phyloP scores from a whole-genome alignment of 2,113 vertebrate genomes.

The Perca schrenkii region DNA sequence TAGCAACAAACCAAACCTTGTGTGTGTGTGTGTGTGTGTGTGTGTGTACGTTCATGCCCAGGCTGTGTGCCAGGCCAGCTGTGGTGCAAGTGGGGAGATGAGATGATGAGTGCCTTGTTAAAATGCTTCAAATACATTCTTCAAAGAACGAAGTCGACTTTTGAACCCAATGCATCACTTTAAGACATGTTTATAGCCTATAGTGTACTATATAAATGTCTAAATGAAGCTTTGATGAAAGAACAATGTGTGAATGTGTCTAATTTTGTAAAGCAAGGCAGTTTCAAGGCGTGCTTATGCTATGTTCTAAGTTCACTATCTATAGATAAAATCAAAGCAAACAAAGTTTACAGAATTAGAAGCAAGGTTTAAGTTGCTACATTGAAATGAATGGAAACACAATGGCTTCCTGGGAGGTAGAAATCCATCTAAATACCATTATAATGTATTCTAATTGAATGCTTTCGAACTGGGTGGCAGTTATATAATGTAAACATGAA shows the following conservation, averaged over 20 bases:
- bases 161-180: constrained; percentile 22
- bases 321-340: background rate
- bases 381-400: background rate
- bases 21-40: background rate
- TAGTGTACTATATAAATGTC: constrained; percentile 5
- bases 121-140: constrained; percentile 53
- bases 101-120: constrained; percentile 42
- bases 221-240: constrained; percentile 30
- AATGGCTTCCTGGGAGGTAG: background rate
- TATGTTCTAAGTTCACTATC: background rate
- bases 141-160: constrained; percentile 30
- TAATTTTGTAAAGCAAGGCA: background rate
- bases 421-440: constrained; percentile 17
- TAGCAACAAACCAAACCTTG: background rate
- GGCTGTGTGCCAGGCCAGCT: constrained; percentile 41
- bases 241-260: background rate
- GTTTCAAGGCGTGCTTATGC: background rate
- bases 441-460: constrained; percentile 23
- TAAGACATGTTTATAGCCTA: background rate
- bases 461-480: constrained; percentile 15
- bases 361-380: background rate
- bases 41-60: background rate
- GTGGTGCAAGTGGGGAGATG: constrained; percentile 38
- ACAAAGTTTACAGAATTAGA: background rate
- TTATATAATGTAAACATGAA: constrained; percentile 48